A percentile compares a stretch with the other conserved stretches of the same genome.
These are phyloP conservation scores for Dicrurus megarhynchus DNA, from an alignment of 2,113 vertebrate genomes.

Conservation along the genomic window DNA sequence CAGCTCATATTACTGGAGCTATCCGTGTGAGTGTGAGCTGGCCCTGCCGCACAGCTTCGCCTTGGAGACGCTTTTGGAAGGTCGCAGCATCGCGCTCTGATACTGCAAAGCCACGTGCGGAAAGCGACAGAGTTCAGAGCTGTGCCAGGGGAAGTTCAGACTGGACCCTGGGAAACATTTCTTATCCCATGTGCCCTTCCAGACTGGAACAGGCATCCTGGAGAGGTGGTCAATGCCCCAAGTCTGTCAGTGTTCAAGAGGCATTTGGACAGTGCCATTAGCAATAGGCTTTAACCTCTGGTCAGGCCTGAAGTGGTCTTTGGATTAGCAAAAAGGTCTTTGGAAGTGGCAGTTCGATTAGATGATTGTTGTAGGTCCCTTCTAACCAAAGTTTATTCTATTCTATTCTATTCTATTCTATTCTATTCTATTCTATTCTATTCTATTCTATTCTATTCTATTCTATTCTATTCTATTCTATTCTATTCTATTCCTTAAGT, in stretches of 20 bases:
- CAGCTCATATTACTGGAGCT: too few species aligned
- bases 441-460: too few species aligned
- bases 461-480: not conserved
- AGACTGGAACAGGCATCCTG: not conserved
- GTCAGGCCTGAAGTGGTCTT: not conserved
- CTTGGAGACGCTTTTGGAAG: too few species aligned
- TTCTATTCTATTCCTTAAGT: not conserved
- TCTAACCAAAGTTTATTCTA: not conserved
- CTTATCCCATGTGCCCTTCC: not conserved
- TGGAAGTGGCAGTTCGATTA: not conserved
- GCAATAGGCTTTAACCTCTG: not conserved
- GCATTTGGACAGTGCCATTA: not conserved
- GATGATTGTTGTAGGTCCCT: not conserved
- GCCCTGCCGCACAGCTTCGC: too few species aligned
- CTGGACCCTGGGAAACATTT: not conserved
- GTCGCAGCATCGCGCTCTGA: too few species aligned
- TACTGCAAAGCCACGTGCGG: too few species aligned
- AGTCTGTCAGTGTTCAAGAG: not conserved
- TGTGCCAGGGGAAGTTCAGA: not conserved
- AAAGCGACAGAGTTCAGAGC: too few species aligned
- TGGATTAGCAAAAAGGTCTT: not conserved
- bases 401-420: fast-evolving
- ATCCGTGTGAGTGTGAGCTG: too few species aligned
- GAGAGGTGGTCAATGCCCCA: too few species aligned
- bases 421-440: too few species aligned